Percentiles rank a stretch among this genome's conserved stretches.
Evolutionary conservation across 2,797 vertebrate species (phyloP).

Genomic region (Aphelocoma californica): DNA sequence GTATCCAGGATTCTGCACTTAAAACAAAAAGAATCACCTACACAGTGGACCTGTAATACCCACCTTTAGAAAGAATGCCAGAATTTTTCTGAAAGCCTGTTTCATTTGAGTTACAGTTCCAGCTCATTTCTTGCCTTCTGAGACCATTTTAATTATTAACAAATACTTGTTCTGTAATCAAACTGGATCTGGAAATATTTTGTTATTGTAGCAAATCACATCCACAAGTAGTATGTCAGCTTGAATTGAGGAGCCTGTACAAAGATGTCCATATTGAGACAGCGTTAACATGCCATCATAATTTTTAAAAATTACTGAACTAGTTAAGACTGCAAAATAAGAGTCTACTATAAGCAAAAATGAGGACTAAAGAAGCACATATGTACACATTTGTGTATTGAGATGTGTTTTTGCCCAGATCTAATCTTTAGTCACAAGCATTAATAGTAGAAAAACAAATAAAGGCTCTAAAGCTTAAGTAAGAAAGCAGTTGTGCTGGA

Average conservation of each 20-base stretch:
- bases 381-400: background rate
- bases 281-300: background rate
- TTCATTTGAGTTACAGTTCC: background rate
- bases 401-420: background rate
- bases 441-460: background rate
- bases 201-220: background rate
- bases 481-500: background rate
- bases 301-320: background rate
- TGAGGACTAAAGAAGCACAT: background rate
- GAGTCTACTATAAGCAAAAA: background rate
- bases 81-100: background rate
- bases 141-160: background rate
- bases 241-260: background rate
- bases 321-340: background rate
- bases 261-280: background rate
- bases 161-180: background rate
- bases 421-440: background rate
- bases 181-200: background rate
- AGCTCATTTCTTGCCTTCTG: background rate
- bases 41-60: background rate
- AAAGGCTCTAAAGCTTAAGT: background rate
- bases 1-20: background rate
- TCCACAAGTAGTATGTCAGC: background rate
- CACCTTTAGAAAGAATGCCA: background rate
- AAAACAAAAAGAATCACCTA: background rate